Percentiles rank a stretch among this genome's conserved stretches.
These are phyloP conservation scores for Drosophila punjabiensis DNA, from an alignment of 1,140 invertebrate species.

Conservation along the genomic window DNA sequence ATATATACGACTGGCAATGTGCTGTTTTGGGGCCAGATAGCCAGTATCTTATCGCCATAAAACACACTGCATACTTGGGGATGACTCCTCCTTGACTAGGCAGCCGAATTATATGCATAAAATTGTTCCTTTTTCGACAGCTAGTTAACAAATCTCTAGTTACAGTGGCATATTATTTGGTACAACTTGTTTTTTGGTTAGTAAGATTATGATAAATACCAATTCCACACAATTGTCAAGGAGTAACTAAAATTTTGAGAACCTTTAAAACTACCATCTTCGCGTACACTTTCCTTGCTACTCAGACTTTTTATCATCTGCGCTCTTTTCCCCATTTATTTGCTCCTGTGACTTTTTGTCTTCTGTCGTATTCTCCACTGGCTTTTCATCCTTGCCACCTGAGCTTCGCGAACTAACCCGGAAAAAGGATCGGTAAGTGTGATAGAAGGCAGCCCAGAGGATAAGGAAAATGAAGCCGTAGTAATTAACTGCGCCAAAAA, in stretches of 20 bases:
- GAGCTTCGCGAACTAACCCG: background rate
- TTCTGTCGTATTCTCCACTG: background rate
- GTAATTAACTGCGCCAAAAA: constrained; percentile 88
- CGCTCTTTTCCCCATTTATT: constrained; percentile 10
- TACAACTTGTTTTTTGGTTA: constrained; percentile 52
- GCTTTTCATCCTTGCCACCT: constrained; percentile 5
- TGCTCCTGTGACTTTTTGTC: constrained; percentile 1
- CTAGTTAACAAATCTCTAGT: constrained; percentile 45
- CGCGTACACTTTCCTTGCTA: background rate
- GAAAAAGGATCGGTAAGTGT: constrained; percentile 32
- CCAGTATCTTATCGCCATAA: constrained; percentile 30
- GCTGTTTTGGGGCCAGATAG: constrained; percentile 16
- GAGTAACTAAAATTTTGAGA: constrained; percentile 36
- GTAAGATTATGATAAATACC: constrained; percentile 13
- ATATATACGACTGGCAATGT: constrained; percentile 40
- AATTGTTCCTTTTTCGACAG: constrained; percentile 19
- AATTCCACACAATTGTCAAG: constrained; percentile 30
- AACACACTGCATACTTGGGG: constrained; percentile 24
- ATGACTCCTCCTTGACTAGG: constrained; percentile 47
- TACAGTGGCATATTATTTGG: constrained; percentile 45
- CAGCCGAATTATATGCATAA: constrained; percentile 36
- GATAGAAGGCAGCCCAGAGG: constrained; percentile 85
- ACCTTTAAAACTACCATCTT: background rate
- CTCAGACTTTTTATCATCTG: constrained; percentile 32
- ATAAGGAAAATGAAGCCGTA: constrained; percentile 88